Conservation (phyloP, 2,888 invertebrate species). For the Drosophila falleni region DNA sequence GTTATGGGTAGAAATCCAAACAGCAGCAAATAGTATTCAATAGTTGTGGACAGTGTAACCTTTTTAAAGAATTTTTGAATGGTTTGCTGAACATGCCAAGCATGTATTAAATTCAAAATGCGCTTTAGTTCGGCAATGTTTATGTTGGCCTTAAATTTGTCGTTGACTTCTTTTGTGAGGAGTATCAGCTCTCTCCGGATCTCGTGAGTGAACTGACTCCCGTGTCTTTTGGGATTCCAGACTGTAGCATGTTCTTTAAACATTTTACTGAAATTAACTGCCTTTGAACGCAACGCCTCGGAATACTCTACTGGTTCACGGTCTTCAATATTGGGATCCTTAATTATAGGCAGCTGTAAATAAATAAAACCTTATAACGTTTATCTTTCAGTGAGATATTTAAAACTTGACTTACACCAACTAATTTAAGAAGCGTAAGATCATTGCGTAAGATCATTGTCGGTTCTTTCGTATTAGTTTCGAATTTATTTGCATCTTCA, state of each 20-base stretch:
- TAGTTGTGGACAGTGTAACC: conserved; percentile 16
- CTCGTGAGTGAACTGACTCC: not conserved
- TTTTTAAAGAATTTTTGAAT: conserved; percentile 57
- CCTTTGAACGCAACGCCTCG: conserved; percentile 51
- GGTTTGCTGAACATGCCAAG: conserved; percentile 57
- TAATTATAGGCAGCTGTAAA: conserved; percentile 60
- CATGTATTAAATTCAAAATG: conserved; percentile 63
- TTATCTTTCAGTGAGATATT: not conserved
- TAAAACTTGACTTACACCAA: conserved; percentile 51
- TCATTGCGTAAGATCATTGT: conserved; percentile 20
- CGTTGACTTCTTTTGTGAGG: conserved; percentile 47
- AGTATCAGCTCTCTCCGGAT: conserved; percentile 22
- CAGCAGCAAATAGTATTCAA: conserved; percentile 51
- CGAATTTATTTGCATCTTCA: not conserved
- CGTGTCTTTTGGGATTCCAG: conserved; percentile 48
- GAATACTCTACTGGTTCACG: conserved; percentile 34
- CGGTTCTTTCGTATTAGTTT: not conserved
- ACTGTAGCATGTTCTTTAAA: conserved; percentile 34
- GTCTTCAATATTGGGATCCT: conserved; percentile 47
- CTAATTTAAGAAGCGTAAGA: conserved; percentile 23
- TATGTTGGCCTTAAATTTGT: conserved; percentile 18
- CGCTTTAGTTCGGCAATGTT: conserved; percentile 59
- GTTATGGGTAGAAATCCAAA: conserved; percentile 67
- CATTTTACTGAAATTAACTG: conserved; percentile 53
- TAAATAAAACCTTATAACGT: not conserved